A percentile compares a stretch with the other conserved stretches of the same genome.
phyloP scores from a whole-genome alignment of 2,888 invertebrate genomes.

The Amblyjoppa fuscipennis region DNA sequence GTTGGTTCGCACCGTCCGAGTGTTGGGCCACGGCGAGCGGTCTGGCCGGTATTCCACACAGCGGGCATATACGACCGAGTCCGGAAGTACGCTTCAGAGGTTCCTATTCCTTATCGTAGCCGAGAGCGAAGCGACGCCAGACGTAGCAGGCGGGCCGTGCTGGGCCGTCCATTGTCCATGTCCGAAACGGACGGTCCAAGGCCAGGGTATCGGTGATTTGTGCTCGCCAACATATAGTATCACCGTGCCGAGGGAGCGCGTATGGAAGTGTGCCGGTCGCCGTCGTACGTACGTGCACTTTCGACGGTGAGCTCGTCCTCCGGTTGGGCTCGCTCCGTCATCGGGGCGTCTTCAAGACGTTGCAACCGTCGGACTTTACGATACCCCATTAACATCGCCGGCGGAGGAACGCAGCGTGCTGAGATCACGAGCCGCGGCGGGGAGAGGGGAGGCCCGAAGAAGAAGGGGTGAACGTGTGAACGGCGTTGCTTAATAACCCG shows the following conservation, averaged over 20 bases:
- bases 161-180: conserved; percentile 78
- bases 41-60: conserved; percentile 31
- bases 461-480: conserved; percentile 76
- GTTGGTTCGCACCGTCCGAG: conserved; percentile 51
- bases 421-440: conserved; percentile 23
- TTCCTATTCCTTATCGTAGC: conserved; percentile 81
- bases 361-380: conserved; percentile 51
- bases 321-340: not conserved
- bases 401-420: conserved; percentile 2
- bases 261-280: not conserved
- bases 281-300: not conserved
- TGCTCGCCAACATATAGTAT: conserved; percentile 57
- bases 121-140: conserved; percentile 67
- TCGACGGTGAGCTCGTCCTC: too few relatives aligned
- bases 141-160: conserved; percentile 69
- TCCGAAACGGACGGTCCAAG: conserved; percentile 79
- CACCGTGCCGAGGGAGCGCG: not conserved
- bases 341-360: conserved; percentile 43
- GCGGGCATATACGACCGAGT: conserved; percentile 44
- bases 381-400: conserved; percentile 49
- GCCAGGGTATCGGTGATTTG: conserved; percentile 74
- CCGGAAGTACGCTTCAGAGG: conserved; percentile 82
- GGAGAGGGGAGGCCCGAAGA: conserved; percentile 17
- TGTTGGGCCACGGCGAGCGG: conserved; percentile 6
- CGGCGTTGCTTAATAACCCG: conserved; percentile 81